A percentile compares a stretch with the other conserved stretches of the same genome.
Conservation (phyloP, 2,113 vertebrate genomes). For the Petaurus breviceps region DNA sequence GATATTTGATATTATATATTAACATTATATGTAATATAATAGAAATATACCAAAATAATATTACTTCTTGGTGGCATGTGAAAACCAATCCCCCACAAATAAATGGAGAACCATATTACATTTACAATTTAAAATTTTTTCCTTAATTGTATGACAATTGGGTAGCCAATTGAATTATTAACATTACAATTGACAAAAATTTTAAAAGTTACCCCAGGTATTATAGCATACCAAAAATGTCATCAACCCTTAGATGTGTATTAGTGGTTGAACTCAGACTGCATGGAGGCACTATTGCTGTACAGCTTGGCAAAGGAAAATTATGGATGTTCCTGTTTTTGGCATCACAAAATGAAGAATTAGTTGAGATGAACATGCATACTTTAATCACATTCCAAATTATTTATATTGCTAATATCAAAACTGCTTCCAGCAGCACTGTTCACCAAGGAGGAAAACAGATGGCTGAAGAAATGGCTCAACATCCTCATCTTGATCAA, state of each 20-base stretch:
- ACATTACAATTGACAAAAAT: not conserved
- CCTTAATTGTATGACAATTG: not conserved
- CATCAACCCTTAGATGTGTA: not conserved
- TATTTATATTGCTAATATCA: constrained; percentile 11
- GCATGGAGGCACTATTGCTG: not conserved
- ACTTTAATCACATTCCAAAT: not conserved
- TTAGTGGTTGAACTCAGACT: not conserved
- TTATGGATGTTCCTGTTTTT: not conserved
- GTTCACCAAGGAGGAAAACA: constrained; percentile 50
- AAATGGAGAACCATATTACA: not conserved
- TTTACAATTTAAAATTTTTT: not conserved
- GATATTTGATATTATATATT: not conserved
- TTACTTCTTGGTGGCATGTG: not conserved
- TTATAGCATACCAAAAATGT: not conserved
- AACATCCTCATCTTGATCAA: constrained; percentile 3
- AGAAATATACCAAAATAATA: not conserved
- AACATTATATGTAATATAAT: not conserved
- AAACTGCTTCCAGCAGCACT: constrained; percentile 26
- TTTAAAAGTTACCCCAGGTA: not conserved
- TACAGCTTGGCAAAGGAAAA: not conserved
- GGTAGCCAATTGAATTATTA: not conserved
- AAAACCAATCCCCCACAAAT: not conserved
- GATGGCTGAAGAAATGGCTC: constrained; percentile 10
- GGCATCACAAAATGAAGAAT: not conserved
- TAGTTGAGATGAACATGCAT: not conserved